These are phyloP conservation scores for Neocloeon triangulifer DNA, from an alignment of 1,140 invertebrate genomes.

Conservation along the genomic window DNA sequence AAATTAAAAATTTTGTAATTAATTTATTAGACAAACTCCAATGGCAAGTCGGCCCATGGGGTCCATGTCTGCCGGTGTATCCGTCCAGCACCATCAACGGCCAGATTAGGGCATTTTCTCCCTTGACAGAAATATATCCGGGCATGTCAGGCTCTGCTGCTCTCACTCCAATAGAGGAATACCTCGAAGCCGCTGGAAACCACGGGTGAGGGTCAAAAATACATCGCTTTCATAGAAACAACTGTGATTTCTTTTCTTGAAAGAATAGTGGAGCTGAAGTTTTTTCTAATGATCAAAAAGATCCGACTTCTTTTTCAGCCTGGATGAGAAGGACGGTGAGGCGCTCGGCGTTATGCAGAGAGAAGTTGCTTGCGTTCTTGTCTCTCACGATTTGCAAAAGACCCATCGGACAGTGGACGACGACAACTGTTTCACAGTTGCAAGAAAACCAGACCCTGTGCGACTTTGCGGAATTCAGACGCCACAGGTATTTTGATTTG, in stretches of 20 bases:
- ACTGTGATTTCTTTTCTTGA: too few species aligned
- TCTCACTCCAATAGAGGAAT: too few species aligned
- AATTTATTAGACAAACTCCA: constrained; percentile 15
- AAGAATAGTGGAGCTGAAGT: too few species aligned
- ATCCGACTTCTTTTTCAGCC: too few species aligned
- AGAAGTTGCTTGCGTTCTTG: constrained; percentile 14
- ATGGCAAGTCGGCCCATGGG: constrained; percentile 15
- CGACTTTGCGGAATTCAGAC: constrained; percentile 13
- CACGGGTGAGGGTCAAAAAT: constrained; percentile 1
- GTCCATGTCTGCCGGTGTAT: constrained; percentile 10
- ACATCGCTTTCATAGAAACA: too few species aligned
- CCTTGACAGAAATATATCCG: too few species aligned
- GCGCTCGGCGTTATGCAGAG: constrained; percentile 12
- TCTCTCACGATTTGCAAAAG: constrained; percentile 10
- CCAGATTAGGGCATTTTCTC: not conserved
- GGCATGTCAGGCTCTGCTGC: too few species aligned
- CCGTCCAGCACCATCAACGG: constrained; percentile 1
- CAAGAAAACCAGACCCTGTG: constrained; percentile 11
- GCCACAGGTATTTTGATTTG: constrained; percentile 9
- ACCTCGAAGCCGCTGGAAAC: too few species aligned
- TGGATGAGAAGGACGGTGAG: not conserved
- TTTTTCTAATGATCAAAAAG: too few species aligned
- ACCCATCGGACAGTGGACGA: constrained; percentile 13
- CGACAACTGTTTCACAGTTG: constrained; percentile 13
- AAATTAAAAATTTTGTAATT: too few species aligned